phyloP scores from a whole-genome alignment of 2,113 vertebrate genomes.

The Zosterops hypoxanthus region DNA sequence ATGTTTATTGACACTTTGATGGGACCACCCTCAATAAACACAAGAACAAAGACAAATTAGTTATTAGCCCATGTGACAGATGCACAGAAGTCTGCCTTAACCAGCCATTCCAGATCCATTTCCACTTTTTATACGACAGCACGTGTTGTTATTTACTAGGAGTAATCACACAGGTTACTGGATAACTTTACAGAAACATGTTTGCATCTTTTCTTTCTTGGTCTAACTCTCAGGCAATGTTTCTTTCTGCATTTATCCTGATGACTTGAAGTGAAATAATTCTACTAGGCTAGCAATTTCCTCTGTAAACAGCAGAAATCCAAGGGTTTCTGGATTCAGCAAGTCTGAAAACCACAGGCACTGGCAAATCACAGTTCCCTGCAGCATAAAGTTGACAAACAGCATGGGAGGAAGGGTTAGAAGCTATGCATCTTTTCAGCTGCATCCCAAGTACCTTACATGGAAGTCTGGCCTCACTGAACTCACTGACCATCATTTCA shows the following conservation, averaged over 20 bases:
- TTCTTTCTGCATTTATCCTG: neutral
- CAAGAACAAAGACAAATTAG: neutral
- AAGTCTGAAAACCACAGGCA: neutral
- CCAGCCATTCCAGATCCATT: conserved; percentile 9
- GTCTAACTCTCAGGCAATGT: neutral
- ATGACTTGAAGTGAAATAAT: neutral
- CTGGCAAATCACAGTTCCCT: neutral
- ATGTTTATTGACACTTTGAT: conserved; percentile 3
- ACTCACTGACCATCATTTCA: neutral
- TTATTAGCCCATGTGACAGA: conserved; percentile 13
- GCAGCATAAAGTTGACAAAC: neutral
- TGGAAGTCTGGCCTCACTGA: neutral
- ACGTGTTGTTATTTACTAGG: neutral
- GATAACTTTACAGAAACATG: neutral
- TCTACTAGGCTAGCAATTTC: neutral
- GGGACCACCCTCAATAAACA: neutral
- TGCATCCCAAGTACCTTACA: neutral
- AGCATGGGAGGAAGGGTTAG: neutral
- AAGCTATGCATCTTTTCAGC: neutral
- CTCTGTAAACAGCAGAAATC: neutral
- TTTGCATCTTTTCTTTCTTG: neutral
- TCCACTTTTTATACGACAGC: neutral
- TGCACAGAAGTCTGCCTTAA: conserved; percentile 27
- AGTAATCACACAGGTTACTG: neutral
- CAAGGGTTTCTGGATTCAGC: neutral